Conservation (phyloP, 2,888 invertebrate genomes). For the Quadroppia sp. region DNA sequence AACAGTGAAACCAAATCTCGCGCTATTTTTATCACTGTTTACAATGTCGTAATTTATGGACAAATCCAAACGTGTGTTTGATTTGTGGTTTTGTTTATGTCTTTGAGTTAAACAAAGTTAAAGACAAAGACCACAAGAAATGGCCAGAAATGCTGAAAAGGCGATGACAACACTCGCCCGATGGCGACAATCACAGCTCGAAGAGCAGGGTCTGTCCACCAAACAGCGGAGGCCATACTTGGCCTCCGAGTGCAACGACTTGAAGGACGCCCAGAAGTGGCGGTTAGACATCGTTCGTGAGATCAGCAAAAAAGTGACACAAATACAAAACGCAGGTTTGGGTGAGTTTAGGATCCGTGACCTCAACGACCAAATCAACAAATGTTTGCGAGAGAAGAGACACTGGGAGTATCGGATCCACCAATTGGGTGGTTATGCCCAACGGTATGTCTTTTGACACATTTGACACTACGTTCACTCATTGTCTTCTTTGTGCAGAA, state of each 20-base stretch:
- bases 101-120: too few relatives aligned
- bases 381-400: constrained; percentile 86
- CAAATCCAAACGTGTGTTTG: too few relatives aligned
- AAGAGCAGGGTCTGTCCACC: constrained; percentile 62
- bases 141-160: constrained; percentile 95
- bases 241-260: constrained; percentile 88
- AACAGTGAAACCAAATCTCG: too few relatives aligned
- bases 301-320: constrained; percentile 95
- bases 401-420: constrained; percentile 98
- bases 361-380: constrained; percentile 98
- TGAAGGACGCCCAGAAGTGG: constrained; percentile 92
- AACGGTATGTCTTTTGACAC: constrained; percentile 43
- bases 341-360: constrained; percentile 98
- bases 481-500: constrained; percentile 60
- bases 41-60: too few relatives aligned
- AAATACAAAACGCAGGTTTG: constrained; percentile 98
- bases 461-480: constrained; percentile 2
- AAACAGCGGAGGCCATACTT: constrained; percentile 80
- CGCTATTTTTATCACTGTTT: too few relatives aligned
- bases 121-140: too few relatives aligned
- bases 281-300: constrained; percentile 93
- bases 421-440: constrained; percentile 73
- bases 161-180: constrained; percentile 98
- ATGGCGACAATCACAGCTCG: constrained; percentile 94
- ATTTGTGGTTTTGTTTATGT: too few relatives aligned